Conservation (phyloP, 2,113 vertebrate genomes). For the Sardina pilchardus region DNA sequence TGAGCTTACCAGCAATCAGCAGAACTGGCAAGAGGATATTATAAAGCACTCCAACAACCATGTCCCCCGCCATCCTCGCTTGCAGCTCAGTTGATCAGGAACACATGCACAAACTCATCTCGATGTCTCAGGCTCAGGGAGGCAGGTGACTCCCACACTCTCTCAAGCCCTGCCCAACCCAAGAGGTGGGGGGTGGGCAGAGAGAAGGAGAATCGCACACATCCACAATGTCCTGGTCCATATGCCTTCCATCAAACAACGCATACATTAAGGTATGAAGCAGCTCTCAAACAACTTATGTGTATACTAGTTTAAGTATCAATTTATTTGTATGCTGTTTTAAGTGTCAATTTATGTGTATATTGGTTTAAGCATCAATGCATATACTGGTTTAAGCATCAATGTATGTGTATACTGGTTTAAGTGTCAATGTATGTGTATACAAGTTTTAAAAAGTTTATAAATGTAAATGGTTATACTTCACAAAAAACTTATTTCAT, state of each 20-base stretch:
- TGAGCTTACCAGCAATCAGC: conserved; percentile 68
- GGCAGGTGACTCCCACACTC: conserved; percentile 43
- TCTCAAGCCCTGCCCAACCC: conserved; percentile 13
- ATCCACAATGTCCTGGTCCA: not conserved
- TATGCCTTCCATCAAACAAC: not conserved
- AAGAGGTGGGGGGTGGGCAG: not conserved
- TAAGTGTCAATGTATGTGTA: no score
- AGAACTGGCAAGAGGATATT: conserved; percentile 63
- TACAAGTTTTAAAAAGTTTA: no score
- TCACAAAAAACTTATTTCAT: not conserved
- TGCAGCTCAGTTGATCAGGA: conserved; percentile 24
- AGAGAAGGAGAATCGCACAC: not conserved
- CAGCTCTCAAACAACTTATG: not conserved
- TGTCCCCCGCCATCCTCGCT: conserved; percentile 58
- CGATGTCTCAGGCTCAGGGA: not conserved
- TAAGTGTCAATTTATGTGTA: no score
- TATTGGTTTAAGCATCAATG: no score
- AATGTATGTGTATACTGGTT: no score
- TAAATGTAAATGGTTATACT: not conserved
- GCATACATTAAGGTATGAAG: not conserved
- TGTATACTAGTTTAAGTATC: not conserved
- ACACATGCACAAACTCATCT: conserved; percentile 5
- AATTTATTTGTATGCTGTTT: no score
- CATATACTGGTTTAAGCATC: no score
- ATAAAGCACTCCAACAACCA: conserved; percentile 64